A percentile compares a stretch with the other conserved stretches of the same genome.
These are phyloP conservation scores for Macrobrachium rosenbergii DNA, from an alignment of 1,140 invertebrate species.

Conservation along the genomic window DNA sequence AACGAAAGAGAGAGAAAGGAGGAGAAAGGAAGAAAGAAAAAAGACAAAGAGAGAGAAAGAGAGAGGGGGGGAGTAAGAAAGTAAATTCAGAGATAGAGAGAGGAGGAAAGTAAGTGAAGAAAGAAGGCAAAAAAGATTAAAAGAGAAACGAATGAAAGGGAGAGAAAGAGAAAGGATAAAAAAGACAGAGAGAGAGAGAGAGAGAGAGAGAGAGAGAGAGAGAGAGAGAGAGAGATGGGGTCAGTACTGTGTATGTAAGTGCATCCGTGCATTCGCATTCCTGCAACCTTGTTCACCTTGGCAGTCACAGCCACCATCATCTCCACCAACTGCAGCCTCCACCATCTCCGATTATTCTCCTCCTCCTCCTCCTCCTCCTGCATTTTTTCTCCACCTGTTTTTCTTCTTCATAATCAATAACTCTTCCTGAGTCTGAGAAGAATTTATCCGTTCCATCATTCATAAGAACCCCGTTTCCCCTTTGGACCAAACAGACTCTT, in stretches of 20 bases:
- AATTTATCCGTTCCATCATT: too few species aligned
- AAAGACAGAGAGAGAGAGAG: neutral
- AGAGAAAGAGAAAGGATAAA: neutral
- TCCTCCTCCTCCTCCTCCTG: too few species aligned
- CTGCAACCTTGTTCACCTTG: neutral
- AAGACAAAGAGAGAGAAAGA: neutral
- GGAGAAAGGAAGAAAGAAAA: neutral
- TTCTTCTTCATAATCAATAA: too few species aligned
- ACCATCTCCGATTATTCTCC: too few species aligned
- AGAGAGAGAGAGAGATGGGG: constrained; percentile 20
- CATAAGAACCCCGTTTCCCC: too few species aligned
- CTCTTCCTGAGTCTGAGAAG: too few species aligned
- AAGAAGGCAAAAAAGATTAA: neutral
- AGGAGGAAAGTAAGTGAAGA: neutral
- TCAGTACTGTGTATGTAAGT: too few species aligned
- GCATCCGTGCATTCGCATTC: neutral
- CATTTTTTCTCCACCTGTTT: too few species aligned
- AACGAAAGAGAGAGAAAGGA: neutral
- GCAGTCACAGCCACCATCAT: too few species aligned
- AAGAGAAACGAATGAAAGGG: neutral
- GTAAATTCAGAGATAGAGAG: neutral
- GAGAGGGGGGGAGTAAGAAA: neutral
- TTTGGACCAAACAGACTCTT: too few species aligned
- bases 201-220: constrained; percentile 13
- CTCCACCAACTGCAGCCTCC: too few species aligned